These are phyloP conservation scores for Odontomyia ornata DNA, from an alignment of 2,888 invertebrate species.

Conservation along the genomic window DNA sequence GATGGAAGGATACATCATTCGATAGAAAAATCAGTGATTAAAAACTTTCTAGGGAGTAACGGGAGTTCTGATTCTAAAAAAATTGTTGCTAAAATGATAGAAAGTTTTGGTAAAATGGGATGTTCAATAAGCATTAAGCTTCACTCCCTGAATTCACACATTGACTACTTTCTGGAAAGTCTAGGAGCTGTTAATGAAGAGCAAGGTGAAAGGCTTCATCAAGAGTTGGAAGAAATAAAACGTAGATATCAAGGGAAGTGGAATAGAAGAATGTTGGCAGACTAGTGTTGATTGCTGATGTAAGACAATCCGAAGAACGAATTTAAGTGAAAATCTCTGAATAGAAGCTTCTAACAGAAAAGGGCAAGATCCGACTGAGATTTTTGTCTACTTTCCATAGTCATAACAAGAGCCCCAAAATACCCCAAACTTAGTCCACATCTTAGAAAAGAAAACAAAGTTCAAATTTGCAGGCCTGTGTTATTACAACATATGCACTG, in stretches of 20 bases:
- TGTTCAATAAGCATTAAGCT: neutral
- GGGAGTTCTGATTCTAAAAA: neutral
- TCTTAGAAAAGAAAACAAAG: too few species aligned
- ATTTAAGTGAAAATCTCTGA: neutral
- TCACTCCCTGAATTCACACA: neutral
- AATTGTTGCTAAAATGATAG: neutral
- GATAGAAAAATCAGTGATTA: neutral
- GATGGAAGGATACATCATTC: neutral
- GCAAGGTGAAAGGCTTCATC: neutral
- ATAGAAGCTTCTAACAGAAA: neutral
- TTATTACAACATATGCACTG: too few species aligned
- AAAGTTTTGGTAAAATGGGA: neutral
- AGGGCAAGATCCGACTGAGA: too few species aligned
- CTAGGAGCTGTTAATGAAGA: too few species aligned
- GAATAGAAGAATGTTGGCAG: neutral
- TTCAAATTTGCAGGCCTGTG: too few species aligned
- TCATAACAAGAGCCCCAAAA: too few species aligned
- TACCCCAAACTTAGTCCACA: too few species aligned
- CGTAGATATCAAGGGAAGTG: neutral
- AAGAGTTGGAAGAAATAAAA: neutral
- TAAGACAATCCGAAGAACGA: neutral
- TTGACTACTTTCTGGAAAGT: conserved; percentile 15
- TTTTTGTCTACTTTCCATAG: too few species aligned
- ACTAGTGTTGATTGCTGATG: neutral
- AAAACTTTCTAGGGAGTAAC: neutral